These are phyloP conservation scores for Tetraodon nigroviridis DNA, from an alignment of 2,113 vertebrate species.

Conservation along the genomic window DNA sequence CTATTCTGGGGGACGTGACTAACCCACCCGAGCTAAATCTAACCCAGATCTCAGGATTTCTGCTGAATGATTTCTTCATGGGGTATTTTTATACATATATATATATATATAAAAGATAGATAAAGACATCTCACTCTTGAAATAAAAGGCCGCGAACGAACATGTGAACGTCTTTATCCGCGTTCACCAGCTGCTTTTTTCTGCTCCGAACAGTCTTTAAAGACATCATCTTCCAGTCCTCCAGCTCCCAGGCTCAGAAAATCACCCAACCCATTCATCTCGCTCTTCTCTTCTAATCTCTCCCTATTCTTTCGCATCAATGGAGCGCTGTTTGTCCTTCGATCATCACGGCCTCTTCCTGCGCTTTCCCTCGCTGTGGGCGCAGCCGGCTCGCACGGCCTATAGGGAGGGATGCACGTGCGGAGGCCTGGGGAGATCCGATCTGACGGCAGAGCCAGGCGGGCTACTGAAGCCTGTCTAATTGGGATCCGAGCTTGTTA, in stretches of 20 bases:
- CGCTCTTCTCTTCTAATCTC: constrained; percentile 35
- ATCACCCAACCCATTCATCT: constrained; percentile 41
- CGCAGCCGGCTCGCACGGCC: constrained; percentile 8
- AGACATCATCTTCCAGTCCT: constrained; percentile 7
- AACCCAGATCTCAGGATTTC: no score
- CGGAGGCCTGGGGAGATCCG: constrained; percentile 49
- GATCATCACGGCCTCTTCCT: constrained; percentile 48
- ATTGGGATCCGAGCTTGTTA: constrained; percentile 76
- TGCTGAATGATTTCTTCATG: no score
- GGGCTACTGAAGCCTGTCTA: constrained; percentile 68
- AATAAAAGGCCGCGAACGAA: no score
- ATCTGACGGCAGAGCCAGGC: constrained; percentile 46
- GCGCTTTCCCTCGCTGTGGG: constrained; percentile 35
- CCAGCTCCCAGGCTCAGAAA: constrained; percentile 4
- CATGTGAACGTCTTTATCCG: not conserved
- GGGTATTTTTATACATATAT: no score
- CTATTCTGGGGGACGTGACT: no score
- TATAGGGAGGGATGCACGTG: constrained; percentile 61
- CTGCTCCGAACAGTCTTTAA: constrained; percentile 23
- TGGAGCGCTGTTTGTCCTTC: constrained; percentile 48
- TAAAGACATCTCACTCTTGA: no score
- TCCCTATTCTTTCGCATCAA: constrained; percentile 35
- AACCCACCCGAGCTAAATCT: no score
- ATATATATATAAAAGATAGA: no score
- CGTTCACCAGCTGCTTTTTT: not conserved